Conservation (phyloP, 2,113 vertebrate species). For the Limnothrissa miodon region DNA sequence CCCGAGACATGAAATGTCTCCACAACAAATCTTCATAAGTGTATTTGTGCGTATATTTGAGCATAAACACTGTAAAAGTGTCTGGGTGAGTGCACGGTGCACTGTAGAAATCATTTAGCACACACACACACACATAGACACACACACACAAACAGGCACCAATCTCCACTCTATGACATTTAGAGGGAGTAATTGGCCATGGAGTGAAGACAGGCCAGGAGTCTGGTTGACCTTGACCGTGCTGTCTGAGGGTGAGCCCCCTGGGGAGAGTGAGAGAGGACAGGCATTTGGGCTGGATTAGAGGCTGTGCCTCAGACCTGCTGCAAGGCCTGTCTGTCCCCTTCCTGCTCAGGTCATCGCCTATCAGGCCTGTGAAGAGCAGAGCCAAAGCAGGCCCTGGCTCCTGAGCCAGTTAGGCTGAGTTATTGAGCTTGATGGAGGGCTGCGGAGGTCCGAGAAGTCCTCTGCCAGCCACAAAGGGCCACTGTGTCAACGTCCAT, state of each 20-base stretch:
- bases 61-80: not conserved
- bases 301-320: not conserved
- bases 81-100: not conserved
- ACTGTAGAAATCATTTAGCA: conserved; percentile 34
- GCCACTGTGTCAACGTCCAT: not conserved
- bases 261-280: not conserved
- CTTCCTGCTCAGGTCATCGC: not conserved
- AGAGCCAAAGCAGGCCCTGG: not conserved
- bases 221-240: not conserved
- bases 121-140: conserved; percentile 11
- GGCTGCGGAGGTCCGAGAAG: not conserved
- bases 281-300: not conserved
- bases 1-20: too few species aligned
- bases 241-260: not conserved
- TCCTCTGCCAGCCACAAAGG: conserved; percentile 8
- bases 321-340: not conserved
- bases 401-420: not conserved
- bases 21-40: not conserved
- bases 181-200: conserved; percentile 50
- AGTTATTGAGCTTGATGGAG: conserved; percentile 4
- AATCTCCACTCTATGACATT: conserved; percentile 48
- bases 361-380: not conserved
- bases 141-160: not conserved
- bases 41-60: not conserved
- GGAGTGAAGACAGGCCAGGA: conserved; percentile 25